Evolutionary conservation across 2,113 vertebrate species (phyloP).

Genomic region (Saimiri boliviensis): DNA sequence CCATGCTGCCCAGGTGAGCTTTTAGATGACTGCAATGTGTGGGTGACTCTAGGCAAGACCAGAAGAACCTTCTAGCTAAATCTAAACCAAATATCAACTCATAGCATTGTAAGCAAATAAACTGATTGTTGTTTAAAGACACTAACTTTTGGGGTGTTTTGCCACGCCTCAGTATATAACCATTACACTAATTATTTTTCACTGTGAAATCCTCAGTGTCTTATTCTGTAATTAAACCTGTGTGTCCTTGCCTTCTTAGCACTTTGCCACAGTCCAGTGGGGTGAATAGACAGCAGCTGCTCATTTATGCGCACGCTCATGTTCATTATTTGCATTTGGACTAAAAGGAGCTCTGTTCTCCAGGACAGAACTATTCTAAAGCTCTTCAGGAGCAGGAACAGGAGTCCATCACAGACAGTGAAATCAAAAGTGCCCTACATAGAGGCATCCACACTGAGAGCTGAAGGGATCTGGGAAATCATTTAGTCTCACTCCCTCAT

Average conservation of each 20-base stretch:
- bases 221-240: background rate
- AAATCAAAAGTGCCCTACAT: background rate
- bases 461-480: background rate
- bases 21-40: background rate
- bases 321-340: slow-evolving; percentile 28
- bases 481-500: background rate
- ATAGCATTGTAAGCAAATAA: background rate
- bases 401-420: background rate
- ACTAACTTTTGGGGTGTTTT: background rate
- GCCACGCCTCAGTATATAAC: background rate
- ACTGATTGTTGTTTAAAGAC: background rate
- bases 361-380: background rate
- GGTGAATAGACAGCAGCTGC: background rate
- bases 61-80: background rate
- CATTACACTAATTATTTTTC: background rate
- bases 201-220: background rate
- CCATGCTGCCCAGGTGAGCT: background rate
- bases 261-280: background rate
- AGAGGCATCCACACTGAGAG: background rate
- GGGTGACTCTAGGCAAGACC: background rate
- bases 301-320: background rate
- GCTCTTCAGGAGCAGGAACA: background rate
- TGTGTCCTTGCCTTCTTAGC: background rate
- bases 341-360: slow-evolving; percentile 47
- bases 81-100: background rate